Conservation (phyloP, 2,113 vertebrate species). For the Zeus faber region DNA sequence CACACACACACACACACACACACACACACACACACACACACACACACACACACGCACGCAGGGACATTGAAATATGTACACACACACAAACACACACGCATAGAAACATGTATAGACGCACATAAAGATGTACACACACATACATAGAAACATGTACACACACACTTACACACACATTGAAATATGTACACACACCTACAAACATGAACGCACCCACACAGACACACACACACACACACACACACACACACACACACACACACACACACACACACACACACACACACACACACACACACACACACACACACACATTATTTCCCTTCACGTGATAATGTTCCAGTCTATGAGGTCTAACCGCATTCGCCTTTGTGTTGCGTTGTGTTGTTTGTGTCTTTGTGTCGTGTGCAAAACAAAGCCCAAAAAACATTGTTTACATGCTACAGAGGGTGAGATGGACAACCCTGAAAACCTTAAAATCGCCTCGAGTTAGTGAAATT, state of each 20-base stretch:
- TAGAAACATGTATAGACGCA: no score
- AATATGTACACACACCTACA: background rate
- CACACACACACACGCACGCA: slow-evolving; percentile 5
- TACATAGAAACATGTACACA: background rate
- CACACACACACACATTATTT: slow-evolving; percentile 7
- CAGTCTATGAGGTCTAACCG: no score
- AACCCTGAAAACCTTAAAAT: no score
- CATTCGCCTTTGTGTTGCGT: slow-evolving; percentile 43
- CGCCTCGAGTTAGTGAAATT: no score
- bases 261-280: background rate
- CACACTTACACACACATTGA: slow-evolving; percentile 9
- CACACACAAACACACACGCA: slow-evolving; percentile 6
- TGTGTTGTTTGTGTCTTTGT: no score
- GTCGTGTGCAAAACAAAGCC: background rate
- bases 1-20: background rate
- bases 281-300: background rate
- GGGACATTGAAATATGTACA: no score
- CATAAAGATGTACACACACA: background rate
- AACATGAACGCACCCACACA: background rate
- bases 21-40: slow-evolving; percentile 5
- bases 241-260: background rate
- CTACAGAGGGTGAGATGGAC: no score
- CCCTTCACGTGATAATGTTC: no score
- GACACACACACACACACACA: background rate
- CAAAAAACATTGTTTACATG: no score